Evolutionary conservation across 2,888 invertebrate species (phyloP), one percentile per base, ranked within the genome.

Genomic region (Isoperla grammatica): DNA sequence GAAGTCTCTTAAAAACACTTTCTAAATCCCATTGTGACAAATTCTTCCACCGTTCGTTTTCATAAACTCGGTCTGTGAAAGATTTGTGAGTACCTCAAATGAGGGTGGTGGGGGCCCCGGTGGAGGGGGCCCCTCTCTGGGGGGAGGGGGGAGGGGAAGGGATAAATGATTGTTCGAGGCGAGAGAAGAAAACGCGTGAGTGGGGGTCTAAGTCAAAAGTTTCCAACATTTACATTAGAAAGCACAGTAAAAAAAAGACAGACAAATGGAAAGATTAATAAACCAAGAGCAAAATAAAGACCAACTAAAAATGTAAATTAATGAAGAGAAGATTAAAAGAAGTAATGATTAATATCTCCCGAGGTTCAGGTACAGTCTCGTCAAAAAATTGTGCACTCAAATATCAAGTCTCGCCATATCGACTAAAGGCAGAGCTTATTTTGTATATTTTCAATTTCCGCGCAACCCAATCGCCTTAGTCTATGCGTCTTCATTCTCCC

Each of bases 221-320:
- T 50, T 50, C 15, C 12, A 15, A 15, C 6, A 15, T 29, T 6
- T 50, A 22, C 9, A 53, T 9, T 15, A 37, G 53, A 53, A 39
- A 53, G 53, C 39, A n/a, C 1, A 53, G 37, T 4, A 50, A 53
- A 17, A 39, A 39, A 2, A 13, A 17, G n/a, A 12, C 39, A 39
- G 37, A 53, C 17, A 35, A 37, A 53, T 19, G 15, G 20, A 15
- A 53, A 39, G 53, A 53, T 53, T 53, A 53, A 53, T 53, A 37
- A 53, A 53, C 37, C 4, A 12, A 9, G 19, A 53, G 19, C 37
- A 53, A 39, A 19, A 37, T 37, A 23, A 19, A 39, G n/a, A 20
- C 22, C 22, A 22, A 49, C 19, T 23, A 13, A 23, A 46, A 23
- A 50, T 50, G 13, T 35, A 53, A 37, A 37, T 39, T 17, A 19